These are phyloP conservation scores for Okamejei kenojei DNA, from an alignment of 2,797 vertebrate genomes.

Conservation along the genomic window DNA sequence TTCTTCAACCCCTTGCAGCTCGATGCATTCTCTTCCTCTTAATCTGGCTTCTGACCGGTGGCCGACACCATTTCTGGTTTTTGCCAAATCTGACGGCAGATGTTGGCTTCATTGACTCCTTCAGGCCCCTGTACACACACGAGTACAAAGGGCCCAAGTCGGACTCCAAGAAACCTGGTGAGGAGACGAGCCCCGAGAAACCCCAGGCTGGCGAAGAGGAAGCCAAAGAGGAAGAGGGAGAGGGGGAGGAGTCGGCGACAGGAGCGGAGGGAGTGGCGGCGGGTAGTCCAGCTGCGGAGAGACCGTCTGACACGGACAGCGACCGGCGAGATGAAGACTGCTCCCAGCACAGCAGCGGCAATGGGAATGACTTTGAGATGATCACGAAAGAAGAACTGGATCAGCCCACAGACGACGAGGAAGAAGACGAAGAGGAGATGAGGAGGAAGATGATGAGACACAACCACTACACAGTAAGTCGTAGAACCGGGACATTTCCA, in stretches of 20 bases:
- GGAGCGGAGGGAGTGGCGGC: slow-evolving; percentile 55
- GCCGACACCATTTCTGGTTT: slow-evolving; percentile 98
- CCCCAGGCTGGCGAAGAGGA: slow-evolving; percentile 86
- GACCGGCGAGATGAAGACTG: slow-evolving; percentile 89
- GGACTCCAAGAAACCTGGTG: slow-evolving; percentile 71
- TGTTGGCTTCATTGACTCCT: slow-evolving; percentile 97
- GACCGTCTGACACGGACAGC: slow-evolving; percentile 88
- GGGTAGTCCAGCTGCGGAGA: slow-evolving; percentile 64
- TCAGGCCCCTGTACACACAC: slow-evolving; percentile 94
- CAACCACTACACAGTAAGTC: slow-evolving; percentile 72
- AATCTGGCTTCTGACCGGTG: slow-evolving; percentile 94
- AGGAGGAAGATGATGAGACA: slow-evolving; percentile 59
- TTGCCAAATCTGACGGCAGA: slow-evolving; percentile 94
- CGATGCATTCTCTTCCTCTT: slow-evolving; percentile 95
- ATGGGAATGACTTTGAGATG: slow-evolving; percentile 98
- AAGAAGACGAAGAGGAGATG: slow-evolving; percentile 63
- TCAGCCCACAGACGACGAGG: slow-evolving; percentile 87
- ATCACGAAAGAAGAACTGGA: slow-evolving; percentile 98
- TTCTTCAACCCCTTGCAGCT: slow-evolving; percentile 56
- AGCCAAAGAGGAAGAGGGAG: slow-evolving; percentile 83
- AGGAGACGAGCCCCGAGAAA: slow-evolving; percentile 68
- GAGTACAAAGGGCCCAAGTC: slow-evolving; percentile 91
- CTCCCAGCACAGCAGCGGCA: slow-evolving; percentile 96
- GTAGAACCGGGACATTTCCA: slow-evolving; percentile 62
- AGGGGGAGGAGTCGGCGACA: slow-evolving; percentile 63